Base-by-base conservation (phyloP, 2,888 invertebrate genomes). In the Eudemis profundana region DNA sequence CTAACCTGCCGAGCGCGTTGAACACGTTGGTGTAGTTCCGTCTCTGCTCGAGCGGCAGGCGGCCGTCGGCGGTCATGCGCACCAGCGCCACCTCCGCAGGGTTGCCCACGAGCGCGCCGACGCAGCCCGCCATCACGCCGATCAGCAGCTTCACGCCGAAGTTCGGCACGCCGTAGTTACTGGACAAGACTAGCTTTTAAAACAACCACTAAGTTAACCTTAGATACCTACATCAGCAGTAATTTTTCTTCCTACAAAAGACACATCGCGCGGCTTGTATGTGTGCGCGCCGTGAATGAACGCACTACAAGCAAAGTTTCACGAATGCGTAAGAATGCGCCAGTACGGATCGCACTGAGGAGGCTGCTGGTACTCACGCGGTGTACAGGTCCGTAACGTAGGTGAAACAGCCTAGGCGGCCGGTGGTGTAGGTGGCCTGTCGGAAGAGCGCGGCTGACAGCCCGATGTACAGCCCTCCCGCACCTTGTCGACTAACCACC, bases 351-450 rank as follows among this genome's bases (percentile, higher is more conserved):
- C n/a, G n/a, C n/a, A n/a, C n/a, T n/a, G n/a, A n/a, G n/a, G n/a
- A n/a, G n/a, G n/a, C n/a, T 14, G 4, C 2, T 12, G 27, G 36
- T 27, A 73, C 72, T 71, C 66, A 95, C 94, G 79, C 82, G 64
- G 93, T 92, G 69, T 95, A 95, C 61, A 86, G 78, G 79, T 98
- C 98, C 78, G 97, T 96, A 1, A 98, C 85, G 84, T 95, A 96
- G 14, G 97, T 97, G 84, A 98, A 99, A 71, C 97, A 95, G 53
- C 99, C 99, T 63, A 99, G 93, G 69, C 99, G 93, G 0, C 97
- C 96, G 0, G 99, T 99, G 0, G 98, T 98, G 83, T 99, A 99
- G 0, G 99, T 98, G 0, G 99, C 98, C 83, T 99, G 99, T 63
- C 99, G 93, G 71, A 99, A 91, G 49, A 99, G 90, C 0, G 97